These are phyloP conservation scores for Pseudorhiza aurosa DNA, from an alignment of 30 jellyfish, hydroid and myxozoan genomes.

Conservation along the genomic window DNA sequence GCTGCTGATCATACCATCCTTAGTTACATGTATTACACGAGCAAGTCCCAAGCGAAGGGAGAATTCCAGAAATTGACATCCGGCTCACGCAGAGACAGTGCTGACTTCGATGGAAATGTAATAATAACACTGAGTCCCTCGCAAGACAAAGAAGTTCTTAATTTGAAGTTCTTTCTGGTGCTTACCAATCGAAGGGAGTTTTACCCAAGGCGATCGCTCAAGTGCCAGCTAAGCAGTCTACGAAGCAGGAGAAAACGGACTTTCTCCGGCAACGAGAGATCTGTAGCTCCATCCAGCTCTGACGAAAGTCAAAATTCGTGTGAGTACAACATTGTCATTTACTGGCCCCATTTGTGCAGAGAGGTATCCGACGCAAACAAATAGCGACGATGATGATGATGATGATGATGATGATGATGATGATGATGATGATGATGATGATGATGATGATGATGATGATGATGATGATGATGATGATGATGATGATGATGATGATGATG, in stretches of 20 bases:
- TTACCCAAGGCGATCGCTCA: constrained; percentile 68
- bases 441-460: too few species aligned
- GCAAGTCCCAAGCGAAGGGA: constrained; percentile 48
- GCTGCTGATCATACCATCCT: constrained; percentile 60
- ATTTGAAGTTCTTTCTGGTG: constrained; percentile 75
- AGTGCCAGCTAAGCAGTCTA: constrained; percentile 55
- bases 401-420: too few species aligned
- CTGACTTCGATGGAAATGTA: constrained; percentile 93
- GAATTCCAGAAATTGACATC: constrained; percentile 76
- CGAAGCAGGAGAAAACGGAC: constrained; percentile 80
- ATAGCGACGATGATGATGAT: too few species aligned
- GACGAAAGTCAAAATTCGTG: constrained; percentile 54
- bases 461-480: too few species aligned
- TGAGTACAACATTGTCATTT: too few species aligned
- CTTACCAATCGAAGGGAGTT: constrained; percentile 86
- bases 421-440: too few species aligned
- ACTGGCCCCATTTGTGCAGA: too few species aligned
- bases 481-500: too few species aligned
- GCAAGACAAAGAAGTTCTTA: constrained; percentile 72
- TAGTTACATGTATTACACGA: constrained; percentile 76
- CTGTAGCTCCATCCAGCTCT: constrained; percentile 29
- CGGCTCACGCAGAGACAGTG: constrained; percentile 75
- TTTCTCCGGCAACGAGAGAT: constrained; percentile 69
- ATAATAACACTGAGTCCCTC: constrained; percentile 67
- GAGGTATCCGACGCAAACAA: too few species aligned